Evolutionary conservation across 2,797 vertebrate species (phyloP).

Genomic region (Mallotus villosus): DNA sequence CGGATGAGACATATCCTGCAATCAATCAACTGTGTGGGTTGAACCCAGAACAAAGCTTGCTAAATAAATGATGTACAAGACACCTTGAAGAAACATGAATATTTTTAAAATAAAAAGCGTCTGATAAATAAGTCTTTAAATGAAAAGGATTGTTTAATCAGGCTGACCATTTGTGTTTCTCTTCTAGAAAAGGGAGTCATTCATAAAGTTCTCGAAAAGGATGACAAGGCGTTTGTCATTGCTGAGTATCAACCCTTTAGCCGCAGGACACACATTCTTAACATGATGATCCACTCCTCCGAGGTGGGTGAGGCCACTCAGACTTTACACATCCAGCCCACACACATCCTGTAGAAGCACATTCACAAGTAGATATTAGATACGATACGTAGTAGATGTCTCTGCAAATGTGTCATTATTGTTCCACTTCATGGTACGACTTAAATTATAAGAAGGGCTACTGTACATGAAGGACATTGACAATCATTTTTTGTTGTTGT

Average conservation of each 20-base stretch:
- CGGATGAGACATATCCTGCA: too few relatives aligned
- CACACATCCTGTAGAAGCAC: neutral
- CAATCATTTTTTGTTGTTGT: neutral
- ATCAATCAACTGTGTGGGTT: too few relatives aligned
- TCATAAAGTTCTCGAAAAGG: conserved; percentile 63
- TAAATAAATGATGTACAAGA: too few relatives aligned
- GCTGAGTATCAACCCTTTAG: conserved; percentile 61
- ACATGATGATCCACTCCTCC: conserved; percentile 40
- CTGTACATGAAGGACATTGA: neutral
- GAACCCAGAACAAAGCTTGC: too few relatives aligned
- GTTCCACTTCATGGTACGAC: neutral
- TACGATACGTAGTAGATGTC: neutral
- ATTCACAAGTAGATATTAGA: neutral
- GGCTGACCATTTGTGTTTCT: neutral
- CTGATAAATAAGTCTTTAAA: too few relatives aligned
- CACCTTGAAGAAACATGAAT: too few relatives aligned
- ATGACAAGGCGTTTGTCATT: conserved; percentile 44
- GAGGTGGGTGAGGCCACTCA: conserved; percentile 52
- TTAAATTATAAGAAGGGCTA: neutral
- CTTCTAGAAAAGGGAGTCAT: conserved; percentile 59
- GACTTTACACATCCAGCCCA: neutral
- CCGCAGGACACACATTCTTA: conserved; percentile 9
- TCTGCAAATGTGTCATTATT: neutral
- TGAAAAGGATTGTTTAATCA: too few relatives aligned
- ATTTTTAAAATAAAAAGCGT: too few relatives aligned